A percentile compares a stretch with the other conserved stretches of the same genome.
These are phyloP conservation scores for Baryphthengus martii DNA, from an alignment of 2,113 vertebrate species.

Conservation along the genomic window DNA sequence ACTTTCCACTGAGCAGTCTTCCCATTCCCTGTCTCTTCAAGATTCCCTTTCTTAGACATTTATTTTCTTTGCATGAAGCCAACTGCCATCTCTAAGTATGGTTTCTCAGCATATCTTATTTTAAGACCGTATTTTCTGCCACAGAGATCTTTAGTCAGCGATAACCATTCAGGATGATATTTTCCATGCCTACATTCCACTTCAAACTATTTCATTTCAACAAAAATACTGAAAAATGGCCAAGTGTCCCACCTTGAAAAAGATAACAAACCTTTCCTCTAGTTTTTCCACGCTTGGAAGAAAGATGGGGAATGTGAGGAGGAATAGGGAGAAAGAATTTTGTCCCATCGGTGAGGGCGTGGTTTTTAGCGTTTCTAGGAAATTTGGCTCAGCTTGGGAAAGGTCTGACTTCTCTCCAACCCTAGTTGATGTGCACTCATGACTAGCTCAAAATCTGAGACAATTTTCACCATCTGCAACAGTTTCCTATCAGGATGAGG, in stretches of 20 bases:
- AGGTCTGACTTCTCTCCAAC: neutral
- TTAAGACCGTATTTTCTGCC: neutral
- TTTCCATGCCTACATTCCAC: neutral
- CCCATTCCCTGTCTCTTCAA: neutral
- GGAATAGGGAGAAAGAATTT: neutral
- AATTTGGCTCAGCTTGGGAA: neutral
- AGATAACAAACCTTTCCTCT: neutral
- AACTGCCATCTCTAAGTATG: neutral
- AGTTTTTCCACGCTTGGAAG: neutral
- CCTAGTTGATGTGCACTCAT: rapidly evolving
- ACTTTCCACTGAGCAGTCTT: neutral
- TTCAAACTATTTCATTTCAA: neutral
- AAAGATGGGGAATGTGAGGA: neutral
- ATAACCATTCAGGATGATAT: neutral
- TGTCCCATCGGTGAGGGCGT: neutral
- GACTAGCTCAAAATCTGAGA: neutral
- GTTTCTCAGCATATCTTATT: neutral
- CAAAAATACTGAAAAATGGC: neutral
- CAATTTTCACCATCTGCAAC: neutral
- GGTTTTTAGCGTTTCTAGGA: neutral
- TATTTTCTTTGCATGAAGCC: neutral
- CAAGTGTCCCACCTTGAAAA: neutral
- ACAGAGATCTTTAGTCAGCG: neutral
- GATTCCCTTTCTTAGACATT: neutral
- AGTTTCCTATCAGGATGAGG: neutral